Percentiles rank a stretch among this genome's conserved stretches.
phyloP scores from a whole-genome alignment of 2,888 invertebrate species.

The Philereme vetulata region DNA sequence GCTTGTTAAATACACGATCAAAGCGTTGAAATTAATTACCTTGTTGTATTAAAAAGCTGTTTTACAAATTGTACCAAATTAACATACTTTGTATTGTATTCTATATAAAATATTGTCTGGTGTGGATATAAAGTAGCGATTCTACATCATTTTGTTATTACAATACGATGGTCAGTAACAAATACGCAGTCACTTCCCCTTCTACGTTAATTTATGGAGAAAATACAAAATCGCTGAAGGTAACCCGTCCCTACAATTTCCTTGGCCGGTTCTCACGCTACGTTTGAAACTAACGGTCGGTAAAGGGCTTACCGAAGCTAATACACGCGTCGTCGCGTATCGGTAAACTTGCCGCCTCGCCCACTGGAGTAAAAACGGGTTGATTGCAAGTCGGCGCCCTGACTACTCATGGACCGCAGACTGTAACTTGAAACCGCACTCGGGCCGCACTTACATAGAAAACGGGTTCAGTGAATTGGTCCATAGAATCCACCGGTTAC shows the following conservation, averaged over 20 bases:
- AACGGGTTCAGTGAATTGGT: slow-evolving; percentile 1
- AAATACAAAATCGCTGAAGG: too few species aligned
- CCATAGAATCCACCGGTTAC: not conserved
- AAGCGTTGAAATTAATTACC: slow-evolving; percentile 5
- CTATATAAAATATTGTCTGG: too few species aligned
- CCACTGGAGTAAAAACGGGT: slow-evolving; percentile 57
- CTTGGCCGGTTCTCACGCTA: not conserved
- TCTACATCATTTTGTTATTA: too few species aligned
- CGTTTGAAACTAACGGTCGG: slow-evolving; percentile 1
- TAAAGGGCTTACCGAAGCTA: slow-evolving; percentile 10
- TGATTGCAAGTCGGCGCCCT: slow-evolving; percentile 60
- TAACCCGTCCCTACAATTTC: not conserved
- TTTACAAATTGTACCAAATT: not conserved
- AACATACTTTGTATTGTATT: too few species aligned
- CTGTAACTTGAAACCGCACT: slow-evolving; percentile 60
- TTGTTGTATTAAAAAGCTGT: slow-evolving; percentile 2
- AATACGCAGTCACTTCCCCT: not conserved
- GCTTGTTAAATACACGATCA: slow-evolving; percentile 9
- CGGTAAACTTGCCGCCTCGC: slow-evolving; percentile 26
- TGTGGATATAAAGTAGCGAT: too few species aligned
- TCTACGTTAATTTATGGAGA: too few species aligned
- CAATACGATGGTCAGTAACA: not conserved
- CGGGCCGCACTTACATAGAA: slow-evolving; percentile 32
- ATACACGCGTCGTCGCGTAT: slow-evolving; percentile 24
- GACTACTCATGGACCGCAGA: slow-evolving; percentile 65